Evolutionary conservation across 2,888 invertebrate species (phyloP).

Genomic region (Torymus aiolomorphi): DNA sequence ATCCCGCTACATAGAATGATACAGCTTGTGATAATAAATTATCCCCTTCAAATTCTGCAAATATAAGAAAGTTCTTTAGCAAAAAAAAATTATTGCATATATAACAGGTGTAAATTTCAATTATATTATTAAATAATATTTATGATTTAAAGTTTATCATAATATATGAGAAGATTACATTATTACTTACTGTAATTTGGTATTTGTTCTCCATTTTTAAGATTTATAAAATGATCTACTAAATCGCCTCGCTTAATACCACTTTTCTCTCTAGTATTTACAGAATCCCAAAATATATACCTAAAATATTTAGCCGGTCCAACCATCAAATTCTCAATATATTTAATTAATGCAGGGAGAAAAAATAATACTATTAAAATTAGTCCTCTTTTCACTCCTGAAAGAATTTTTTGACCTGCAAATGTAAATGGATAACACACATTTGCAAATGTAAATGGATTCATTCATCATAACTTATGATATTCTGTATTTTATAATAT

Average conservation of each 20-base stretch:
- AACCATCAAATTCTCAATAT: constrained; percentile 61
- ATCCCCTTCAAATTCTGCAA: constrained; percentile 66
- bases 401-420: constrained; percentile 63
- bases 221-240: constrained; percentile 63
- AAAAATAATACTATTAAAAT: constrained; percentile 64
- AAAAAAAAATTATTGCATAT: no score
- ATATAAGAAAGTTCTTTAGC: neutral
- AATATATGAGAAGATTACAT: neutral
- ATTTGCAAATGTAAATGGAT: no score
- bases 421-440: neutral
- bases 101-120: no score
- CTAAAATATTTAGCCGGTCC: constrained; percentile 65
- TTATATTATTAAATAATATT: neutral
- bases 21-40: constrained; percentile 66
- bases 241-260: constrained; percentile 64
- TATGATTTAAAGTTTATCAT: neutral
- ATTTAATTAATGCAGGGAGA: constrained; percentile 61
- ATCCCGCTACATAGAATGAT: constrained; percentile 66
- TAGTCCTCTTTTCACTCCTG: constrained; percentile 62
- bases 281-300: constrained; percentile 65
- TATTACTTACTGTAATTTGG: constrained; percentile 64
- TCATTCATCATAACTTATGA: no score
- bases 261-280: constrained; percentile 61
- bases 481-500: no score
- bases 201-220: constrained; percentile 66